phyloP scores from a whole-genome alignment of 2,113 vertebrate genomes.

The Pelusios castaneus region DNA sequence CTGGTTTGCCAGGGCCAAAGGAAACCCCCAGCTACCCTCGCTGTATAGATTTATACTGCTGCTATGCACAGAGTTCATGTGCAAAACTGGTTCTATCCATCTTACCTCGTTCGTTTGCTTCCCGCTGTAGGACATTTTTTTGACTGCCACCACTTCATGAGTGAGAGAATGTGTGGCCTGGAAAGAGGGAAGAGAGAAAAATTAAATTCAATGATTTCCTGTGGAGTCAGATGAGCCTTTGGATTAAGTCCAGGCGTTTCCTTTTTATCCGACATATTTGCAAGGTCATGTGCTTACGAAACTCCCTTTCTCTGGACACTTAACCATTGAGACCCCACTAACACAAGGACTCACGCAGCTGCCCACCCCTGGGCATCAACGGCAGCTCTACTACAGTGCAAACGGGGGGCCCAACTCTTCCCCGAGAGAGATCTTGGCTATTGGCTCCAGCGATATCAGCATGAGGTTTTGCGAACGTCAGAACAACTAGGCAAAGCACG shows the following conservation, averaged over 20 bases:
- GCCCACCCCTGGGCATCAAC: not conserved
- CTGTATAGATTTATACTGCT: not conserved
- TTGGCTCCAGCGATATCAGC: not conserved
- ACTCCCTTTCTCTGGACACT: not conserved
- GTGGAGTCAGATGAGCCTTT: not conserved
- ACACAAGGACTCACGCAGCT: not conserved
- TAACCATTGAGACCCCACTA: not conserved
- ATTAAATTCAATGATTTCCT: not conserved
- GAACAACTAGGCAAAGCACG: not conserved
- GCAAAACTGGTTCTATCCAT: not conserved
- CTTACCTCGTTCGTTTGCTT: conserved; percentile 97
- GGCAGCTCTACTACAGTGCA: fast-evolving
- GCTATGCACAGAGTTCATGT: not conserved
- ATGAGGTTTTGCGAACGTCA: not conserved
- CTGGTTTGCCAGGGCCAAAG: not conserved
- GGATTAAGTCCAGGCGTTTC: not conserved
- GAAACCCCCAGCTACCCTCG: not conserved
- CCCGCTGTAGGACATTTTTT: conserved; percentile 99
- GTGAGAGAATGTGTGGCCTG: conserved; percentile 96
- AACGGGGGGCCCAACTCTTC: not conserved
- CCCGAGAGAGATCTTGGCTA: not conserved
- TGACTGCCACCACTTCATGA: conserved; percentile 98
- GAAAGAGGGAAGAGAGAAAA: not conserved
- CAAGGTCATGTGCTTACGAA: not conserved
- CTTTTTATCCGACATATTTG: fast-evolving